Conservation (phyloP, 2,888 invertebrate species). For the Camponotus fellah region DNA sequence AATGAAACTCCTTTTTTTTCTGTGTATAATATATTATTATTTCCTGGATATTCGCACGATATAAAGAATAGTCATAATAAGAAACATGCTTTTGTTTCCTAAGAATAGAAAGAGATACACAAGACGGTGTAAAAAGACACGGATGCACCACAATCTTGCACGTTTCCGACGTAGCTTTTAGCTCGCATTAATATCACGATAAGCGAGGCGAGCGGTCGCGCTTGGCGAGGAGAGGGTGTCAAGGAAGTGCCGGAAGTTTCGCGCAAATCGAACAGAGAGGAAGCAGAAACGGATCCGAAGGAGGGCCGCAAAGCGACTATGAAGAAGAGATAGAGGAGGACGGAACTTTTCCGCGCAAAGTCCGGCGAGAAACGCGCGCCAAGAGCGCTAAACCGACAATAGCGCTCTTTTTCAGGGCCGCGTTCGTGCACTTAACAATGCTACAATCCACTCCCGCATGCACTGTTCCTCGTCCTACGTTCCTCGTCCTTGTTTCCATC, state of each 20-base stretch:
- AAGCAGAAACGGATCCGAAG: conserved; percentile 13
- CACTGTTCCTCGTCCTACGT: conserved; percentile 44
- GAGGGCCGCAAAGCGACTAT: conserved; percentile 14
- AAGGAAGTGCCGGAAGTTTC: conserved; percentile 64
- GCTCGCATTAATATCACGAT: conserved; percentile 47
- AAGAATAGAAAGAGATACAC: background rate
- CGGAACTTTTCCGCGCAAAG: conserved; percentile 62
- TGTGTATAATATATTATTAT: background rate
- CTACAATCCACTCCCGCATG: conserved; percentile 72
- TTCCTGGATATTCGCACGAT: background rate
- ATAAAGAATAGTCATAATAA: background rate
- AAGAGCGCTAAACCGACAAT: conserved; percentile 81
- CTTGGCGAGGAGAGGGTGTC: conserved; percentile 32
- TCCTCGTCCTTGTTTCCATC: conserved; percentile 13
- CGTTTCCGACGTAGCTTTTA: conserved; percentile 9
- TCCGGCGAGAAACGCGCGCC: conserved; percentile 50
- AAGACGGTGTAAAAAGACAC: background rate
- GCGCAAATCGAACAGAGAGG: conserved; percentile 56
- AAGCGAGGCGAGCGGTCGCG: conserved; percentile 20
- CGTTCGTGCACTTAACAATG: conserved; percentile 76
- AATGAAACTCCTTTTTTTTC: too few relatives aligned
- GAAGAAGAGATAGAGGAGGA: conserved; percentile 36
- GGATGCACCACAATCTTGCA: background rate
- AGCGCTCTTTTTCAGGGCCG: conserved; percentile 72
- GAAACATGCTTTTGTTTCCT: background rate